Evolutionary conservation across 2,888 invertebrate genomes (phyloP).

Genomic region (Parnassius orleans): DNA sequence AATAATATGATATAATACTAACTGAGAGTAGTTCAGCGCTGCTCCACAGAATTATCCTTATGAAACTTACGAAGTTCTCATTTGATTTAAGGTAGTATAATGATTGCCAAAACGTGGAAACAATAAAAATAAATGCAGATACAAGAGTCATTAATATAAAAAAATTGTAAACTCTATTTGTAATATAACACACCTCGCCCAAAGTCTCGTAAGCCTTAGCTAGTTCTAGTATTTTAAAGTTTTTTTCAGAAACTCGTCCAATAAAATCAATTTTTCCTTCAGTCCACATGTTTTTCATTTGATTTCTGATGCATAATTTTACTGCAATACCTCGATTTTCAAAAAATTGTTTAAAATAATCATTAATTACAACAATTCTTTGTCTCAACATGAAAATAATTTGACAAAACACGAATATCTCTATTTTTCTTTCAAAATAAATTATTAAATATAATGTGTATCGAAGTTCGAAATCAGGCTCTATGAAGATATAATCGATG

Average conservation of each 20-base stretch:
- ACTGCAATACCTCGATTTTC: constrained; percentile 21
- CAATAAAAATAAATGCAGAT: constrained; percentile 49
- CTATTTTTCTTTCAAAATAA: constrained; percentile 17
- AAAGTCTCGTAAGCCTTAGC: constrained; percentile 47
- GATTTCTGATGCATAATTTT: background rate
- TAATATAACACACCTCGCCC: constrained; percentile 43
- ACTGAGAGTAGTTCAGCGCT: constrained; percentile 43
- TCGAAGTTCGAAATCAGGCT: background rate
- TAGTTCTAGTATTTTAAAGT: constrained; percentile 49
- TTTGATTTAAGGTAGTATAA: constrained; percentile 44
- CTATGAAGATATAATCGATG: background rate
- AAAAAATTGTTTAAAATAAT: background rate
- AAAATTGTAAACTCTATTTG: constrained; percentile 53
- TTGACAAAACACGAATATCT: background rate
- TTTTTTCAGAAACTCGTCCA: constrained; percentile 33
- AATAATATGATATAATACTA: constrained; percentile 47
- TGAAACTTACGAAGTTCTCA: constrained; percentile 36
- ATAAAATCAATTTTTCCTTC: constrained; percentile 42
- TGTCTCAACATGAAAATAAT: too few relatives aligned
- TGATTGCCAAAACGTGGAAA: constrained; percentile 53
- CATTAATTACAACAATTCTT: background rate
- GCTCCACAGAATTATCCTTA: constrained; percentile 48
- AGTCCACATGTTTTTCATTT: constrained; percentile 29
- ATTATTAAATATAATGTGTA: background rate
- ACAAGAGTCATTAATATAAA: constrained; percentile 40